Base-by-base conservation (phyloP, 2,888 invertebrate genomes). In the Deladenus siricidicola region DNA sequence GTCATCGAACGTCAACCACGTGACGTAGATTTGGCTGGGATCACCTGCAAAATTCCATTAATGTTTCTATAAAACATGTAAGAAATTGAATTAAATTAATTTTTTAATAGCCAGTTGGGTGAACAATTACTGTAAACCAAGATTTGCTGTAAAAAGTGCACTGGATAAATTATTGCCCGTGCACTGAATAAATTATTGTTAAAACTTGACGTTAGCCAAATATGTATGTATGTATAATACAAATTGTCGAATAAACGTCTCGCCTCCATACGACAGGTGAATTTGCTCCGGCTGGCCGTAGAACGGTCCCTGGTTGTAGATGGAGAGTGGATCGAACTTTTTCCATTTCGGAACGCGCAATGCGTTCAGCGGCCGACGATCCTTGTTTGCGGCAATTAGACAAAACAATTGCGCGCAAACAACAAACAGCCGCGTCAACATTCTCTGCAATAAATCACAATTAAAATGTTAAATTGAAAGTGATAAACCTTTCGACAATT, bases 1-100 rank as follows among this genome's bases (percentile, higher is more conserved):
- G 53, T 76, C 76, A 55, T 76, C 76, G 56, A 70, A 76, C 1
- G 76, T 74, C 56, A 73, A 23, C 76, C 76, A 76, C 0, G 76
- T 76, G 0, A 76, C 68, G 26, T 63, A 63, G 60, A 69, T 66
- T 3, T 47, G 53, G 17, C 64, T 57, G 0, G 70, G 67, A 50
- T 68, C 64, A 14, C 71, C 70, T 68, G 45, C 52, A 60, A 55
- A 43, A 45, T 29, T 30, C 14, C 17, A 24, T 21, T 19, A 48
- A 24, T 39, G 10, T n/a, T 4, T 19, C 26, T 23, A 4, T 42
- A n/a, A 39, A 17, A 19, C 21, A 44, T 19, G 23, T 28, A 52
- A 26, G n/a, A n/a, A n/a, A n/a, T n/a, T n/a, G n/a, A n/a, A n/a
- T n/a, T n/a, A n/a, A n/a, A n/a, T n/a, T n/a, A n/a, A n/a, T n/a